Percentiles rank a stretch among this genome's conserved stretches.
phyloP scores from a whole-genome alignment of 2,888 invertebrate genomes.

The Hypomecis atomaria region DNA sequence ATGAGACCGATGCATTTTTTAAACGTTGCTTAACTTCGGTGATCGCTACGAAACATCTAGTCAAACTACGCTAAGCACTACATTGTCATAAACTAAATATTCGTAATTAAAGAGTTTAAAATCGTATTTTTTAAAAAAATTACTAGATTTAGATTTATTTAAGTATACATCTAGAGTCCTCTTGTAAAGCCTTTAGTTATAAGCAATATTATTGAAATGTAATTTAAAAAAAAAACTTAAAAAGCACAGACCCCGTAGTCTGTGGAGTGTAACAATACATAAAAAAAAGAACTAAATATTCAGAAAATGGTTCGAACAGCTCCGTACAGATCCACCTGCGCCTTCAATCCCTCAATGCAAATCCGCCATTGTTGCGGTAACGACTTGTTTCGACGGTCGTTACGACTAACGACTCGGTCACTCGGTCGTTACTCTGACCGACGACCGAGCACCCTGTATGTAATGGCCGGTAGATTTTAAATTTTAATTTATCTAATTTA shows the following conservation, averaged over 20 bases:
- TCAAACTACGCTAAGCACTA: no score
- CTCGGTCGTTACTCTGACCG: constrained; percentile 22
- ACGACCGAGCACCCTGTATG: constrained; percentile 22
- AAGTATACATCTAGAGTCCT: no score
- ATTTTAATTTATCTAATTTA: constrained; percentile 14
- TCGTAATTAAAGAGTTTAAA: no score
- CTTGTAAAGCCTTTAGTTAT: no score
- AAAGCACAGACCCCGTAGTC: no score
- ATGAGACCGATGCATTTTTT: no score
- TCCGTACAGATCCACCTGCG: constrained; percentile 41
- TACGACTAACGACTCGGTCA: constrained; percentile 10
- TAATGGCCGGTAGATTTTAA: constrained; percentile 20
- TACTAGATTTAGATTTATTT: no score
- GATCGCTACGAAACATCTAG: no score
- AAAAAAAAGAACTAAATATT: not conserved
- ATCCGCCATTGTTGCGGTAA: constrained; percentile 44
- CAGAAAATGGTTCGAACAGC: constrained; percentile 26
- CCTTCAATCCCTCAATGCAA: constrained; percentile 39
- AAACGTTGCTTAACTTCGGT: no score
- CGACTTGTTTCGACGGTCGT: constrained; percentile 33
- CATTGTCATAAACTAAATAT: constrained; percentile 7
- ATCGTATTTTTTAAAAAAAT: no score
- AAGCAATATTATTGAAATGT: no score
- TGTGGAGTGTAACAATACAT: not conserved
- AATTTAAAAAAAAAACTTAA: no score